Evolutionary conservation across 2,888 invertebrate species (phyloP).

Genomic region (Yponomeuta sedellus): DNA sequence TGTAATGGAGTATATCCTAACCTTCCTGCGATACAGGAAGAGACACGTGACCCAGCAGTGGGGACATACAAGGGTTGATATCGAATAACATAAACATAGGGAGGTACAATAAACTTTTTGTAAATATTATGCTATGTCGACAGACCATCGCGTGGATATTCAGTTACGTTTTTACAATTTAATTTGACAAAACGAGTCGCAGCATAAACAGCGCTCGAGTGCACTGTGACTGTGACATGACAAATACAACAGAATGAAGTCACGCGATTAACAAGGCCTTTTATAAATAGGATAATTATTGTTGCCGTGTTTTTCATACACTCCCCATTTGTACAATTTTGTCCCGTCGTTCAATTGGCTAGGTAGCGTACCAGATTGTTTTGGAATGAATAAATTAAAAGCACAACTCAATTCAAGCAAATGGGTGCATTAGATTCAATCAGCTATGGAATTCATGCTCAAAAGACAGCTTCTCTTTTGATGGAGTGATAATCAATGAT

Average conservation of each 20-base stretch:
- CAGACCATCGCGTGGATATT: too few species aligned
- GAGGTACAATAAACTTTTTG: too few species aligned
- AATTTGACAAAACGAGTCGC: not conserved
- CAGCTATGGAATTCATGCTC: too few species aligned
- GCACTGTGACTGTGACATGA: not conserved
- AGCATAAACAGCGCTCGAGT: not conserved
- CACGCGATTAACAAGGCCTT: not conserved
- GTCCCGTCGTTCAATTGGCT: not conserved
- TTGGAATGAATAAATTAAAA: not conserved
- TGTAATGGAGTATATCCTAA: too few species aligned
- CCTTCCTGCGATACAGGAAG: too few species aligned
- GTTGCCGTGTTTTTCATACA: not conserved
- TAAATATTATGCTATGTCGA: too few species aligned
- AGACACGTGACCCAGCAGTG: too few species aligned
- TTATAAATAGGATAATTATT: slow-evolving; percentile 4
- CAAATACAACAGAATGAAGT: not conserved
- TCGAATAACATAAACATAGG: too few species aligned
- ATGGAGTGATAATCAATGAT: not conserved
- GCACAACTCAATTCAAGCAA: too few species aligned
- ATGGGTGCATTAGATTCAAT: too few species aligned
- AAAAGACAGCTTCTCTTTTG: too few species aligned
- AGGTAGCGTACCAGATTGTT: not conserved
- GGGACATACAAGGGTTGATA: too few species aligned
- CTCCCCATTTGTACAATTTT: not conserved
- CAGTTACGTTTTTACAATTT: not conserved